Evolutionary conservation across 2,888 invertebrate species (phyloP), one percentile per base, ranked within the genome.

Genomic region (Scotopteryx bipunctaria): DNA sequence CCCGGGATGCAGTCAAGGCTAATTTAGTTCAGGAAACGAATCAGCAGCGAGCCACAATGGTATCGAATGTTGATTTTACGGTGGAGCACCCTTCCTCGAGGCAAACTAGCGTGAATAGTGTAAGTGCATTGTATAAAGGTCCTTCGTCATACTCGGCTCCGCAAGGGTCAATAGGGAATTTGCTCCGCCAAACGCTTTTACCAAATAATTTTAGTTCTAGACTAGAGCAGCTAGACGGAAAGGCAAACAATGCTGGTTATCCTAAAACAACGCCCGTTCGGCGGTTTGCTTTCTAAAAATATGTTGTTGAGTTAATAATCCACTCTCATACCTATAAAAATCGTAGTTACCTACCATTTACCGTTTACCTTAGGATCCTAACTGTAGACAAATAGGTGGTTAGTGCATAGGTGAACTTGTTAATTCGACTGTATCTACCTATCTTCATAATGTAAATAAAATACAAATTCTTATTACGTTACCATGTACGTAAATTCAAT

Each of bases 121-220:
- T 78, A 5, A 76, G 70, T 56, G 67, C 67, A 11, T 54, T 86
- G 11, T 90, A 89, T 48, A 69, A 75, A 36, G 89, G 88, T 0
- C 87, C 86, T 3, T 86, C 87, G n/a, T 89, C 90, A 0, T 90
- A 89, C 52, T 83, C 73, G 0, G 86, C 86, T 25, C 86, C 88
- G 11, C 89, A 89, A 58, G 73, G 78, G 2, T 86, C 86, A 25
- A 72, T 88, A 27, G 88, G 86, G n/a, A 81, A 69, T 44, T 69
- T 88, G 57, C 67, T 56, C n/a, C 68, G 64, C 46, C 71, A 73
- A 61, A 60, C 64, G 41, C 38, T 49, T 13, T 33, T 52, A 51
- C 64, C 72, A 51, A 66, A 67, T 48, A 76, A 75, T 29, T 67
- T 64, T 25, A 83, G 69, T 49, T 72, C 83, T 42, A 81, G 76